A percentile compares a stretch with the other conserved stretches of the same genome.
Evolutionary conservation across 2,888 invertebrate genomes (phyloP).

Genomic region (Lysandra coridon): DNA sequence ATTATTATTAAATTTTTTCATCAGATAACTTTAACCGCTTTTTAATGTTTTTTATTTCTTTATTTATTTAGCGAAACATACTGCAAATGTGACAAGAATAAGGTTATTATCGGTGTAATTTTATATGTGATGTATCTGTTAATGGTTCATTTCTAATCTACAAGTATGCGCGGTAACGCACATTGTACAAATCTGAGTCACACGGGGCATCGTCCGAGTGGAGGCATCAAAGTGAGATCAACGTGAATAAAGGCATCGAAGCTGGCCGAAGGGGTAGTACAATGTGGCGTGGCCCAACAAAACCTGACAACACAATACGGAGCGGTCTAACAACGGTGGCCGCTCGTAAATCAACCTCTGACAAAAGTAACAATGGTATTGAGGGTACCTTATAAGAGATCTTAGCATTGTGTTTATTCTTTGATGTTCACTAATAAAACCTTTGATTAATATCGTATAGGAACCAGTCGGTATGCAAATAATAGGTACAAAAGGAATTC

Average conservation of each 20-base stretch:
- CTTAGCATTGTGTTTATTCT: conserved; percentile 78
- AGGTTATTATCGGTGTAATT: neutral
- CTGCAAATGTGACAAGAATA: neutral
- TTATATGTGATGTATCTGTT: neutral
- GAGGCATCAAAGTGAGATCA: conserved; percentile 76
- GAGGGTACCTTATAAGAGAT: conserved; percentile 81
- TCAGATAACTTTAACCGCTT: neutral
- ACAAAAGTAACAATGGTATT: conserved; percentile 80
- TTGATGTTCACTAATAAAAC: conserved; percentile 81
- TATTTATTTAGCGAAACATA: neutral
- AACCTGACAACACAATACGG: conserved; percentile 78
- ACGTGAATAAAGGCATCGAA: conserved; percentile 71
- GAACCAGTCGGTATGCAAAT: conserved; percentile 80
- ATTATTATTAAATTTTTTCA: neutral
- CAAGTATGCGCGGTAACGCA: conserved; percentile 11
- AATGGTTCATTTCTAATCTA: conserved; percentile 25
- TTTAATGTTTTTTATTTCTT: neutral
- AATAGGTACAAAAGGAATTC: conserved; percentile 68
- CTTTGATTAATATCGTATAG: conserved; percentile 81
- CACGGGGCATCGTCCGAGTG: conserved; percentile 63
- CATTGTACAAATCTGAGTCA: conserved; percentile 50
- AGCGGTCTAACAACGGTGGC: conserved; percentile 78
- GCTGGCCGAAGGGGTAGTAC: conserved; percentile 75
- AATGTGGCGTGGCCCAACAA: conserved; percentile 78
- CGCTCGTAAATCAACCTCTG: conserved; percentile 79